Evolutionary conservation across 2,888 invertebrate genomes (phyloP), one percentile per base, ranked within the genome.

Genomic region (Hesperia comma): DNA sequence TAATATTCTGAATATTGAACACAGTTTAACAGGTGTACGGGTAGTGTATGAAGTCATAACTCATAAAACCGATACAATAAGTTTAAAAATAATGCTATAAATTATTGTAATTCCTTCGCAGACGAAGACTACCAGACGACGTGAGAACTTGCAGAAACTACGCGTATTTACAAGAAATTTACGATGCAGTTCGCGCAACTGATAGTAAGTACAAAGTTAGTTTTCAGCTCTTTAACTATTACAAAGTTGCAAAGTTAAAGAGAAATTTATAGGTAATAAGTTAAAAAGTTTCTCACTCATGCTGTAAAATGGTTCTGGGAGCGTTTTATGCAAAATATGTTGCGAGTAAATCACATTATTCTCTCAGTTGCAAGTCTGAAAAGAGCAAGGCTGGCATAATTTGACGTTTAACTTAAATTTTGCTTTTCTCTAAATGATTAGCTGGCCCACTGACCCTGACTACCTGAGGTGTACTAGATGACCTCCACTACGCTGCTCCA

Each of bases 111-210:
- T 93, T 93, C 57, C 40, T 58, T 19, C n/a, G 41, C 93, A 96
- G 95, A 79, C 92, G 95, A 72, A 93, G 93, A 77, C 84, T 95
- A 73, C 95, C 95, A 49, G 92, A 93, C 74, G 95, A 95, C 76
- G 94, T 95, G 61, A 93, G 92, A 71, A 90, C 91, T 64, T 95
- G 94, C 82, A 94, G 93, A 77, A 95, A 95, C 85, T 96, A 96
- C 81, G 95, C 95, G 75, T 95, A 95, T 80, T 90, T 96, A 79
- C 95, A 95, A 86, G 96, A 96, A 88, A 94, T 96, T 82, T 95
- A 95, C 79, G 95, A 96, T 77, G 93, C 94, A 33, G 92, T 95
- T 46, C 92, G 93, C 71, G 93, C 93, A 69, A 94, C 95, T 73
- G 93, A 93, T 86, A 95, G 95, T 95, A 90, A 94, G 92, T 90